Evolutionary conservation across 1,140 invertebrate genomes (phyloP).

Genomic region (Drosophila busckii): DNA sequence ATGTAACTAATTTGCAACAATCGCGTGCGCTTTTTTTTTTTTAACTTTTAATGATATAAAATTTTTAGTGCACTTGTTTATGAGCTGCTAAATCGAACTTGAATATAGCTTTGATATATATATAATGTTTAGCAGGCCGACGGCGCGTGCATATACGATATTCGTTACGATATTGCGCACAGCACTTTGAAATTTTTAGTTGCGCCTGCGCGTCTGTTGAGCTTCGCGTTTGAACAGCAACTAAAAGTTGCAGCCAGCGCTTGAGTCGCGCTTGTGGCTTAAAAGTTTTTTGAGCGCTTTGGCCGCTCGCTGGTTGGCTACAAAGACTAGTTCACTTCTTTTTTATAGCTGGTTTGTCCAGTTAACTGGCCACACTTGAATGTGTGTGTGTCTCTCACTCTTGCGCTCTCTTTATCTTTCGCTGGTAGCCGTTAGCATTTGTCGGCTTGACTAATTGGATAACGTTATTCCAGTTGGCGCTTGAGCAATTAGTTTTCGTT

Average conservation of each 20-base stretch:
- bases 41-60: slow-evolving; percentile 18
- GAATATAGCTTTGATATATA: slow-evolving; percentile 11
- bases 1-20: slow-evolving; percentile 48
- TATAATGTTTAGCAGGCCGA: slow-evolving; percentile 32
- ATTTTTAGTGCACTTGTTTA: slow-evolving; percentile 32
- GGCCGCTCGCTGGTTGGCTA: slow-evolving; percentile 55
- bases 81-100: slow-evolving; percentile 40
- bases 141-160: slow-evolving; percentile 34
- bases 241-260: slow-evolving; percentile 38
- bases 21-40: slow-evolving; percentile 50
- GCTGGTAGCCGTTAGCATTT: slow-evolving; percentile 27
- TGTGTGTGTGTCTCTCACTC: neutral
- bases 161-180: neutral
- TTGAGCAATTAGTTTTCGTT: slow-evolving; percentile 75
- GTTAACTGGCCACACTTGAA: slow-evolving; percentile 11
- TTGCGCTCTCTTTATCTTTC: slow-evolving; percentile 5
- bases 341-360: slow-evolving; percentile 49
- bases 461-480: slow-evolving; percentile 68
- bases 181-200: neutral
- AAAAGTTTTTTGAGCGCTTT: slow-evolving; percentile 58
- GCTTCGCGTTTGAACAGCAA: slow-evolving; percentile 54
- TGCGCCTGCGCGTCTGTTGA: slow-evolving; percentile 63
- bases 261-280: slow-evolving; percentile 42
- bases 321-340: slow-evolving; percentile 1
- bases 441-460: slow-evolving; percentile 62